Evolutionary conservation across 1,140 invertebrate genomes (phyloP).

Genomic region (Platyura marginata): DNA sequence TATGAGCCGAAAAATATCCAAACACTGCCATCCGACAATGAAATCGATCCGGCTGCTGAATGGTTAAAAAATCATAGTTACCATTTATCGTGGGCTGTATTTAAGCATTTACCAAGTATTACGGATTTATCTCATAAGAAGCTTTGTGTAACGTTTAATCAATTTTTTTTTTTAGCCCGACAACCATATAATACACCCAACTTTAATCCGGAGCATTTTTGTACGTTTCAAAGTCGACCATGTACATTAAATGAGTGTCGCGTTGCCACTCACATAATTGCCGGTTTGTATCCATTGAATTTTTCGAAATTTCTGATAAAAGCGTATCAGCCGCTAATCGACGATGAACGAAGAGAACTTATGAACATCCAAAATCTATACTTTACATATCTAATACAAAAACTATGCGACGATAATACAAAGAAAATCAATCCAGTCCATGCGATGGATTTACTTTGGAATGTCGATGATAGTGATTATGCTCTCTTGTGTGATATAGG

Average conservation of each 20-base stretch:
- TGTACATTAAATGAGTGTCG: conserved; percentile 2
- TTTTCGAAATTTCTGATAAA: conserved; percentile 3
- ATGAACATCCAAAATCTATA: conserved; percentile 1
- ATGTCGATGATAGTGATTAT: background rate
- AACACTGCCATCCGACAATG: background rate
- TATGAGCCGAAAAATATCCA: background rate
- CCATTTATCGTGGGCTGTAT: conserved; percentile 23
- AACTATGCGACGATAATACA: background rate
- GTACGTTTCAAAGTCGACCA: conserved; percentile 1
- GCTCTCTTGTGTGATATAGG: background rate
- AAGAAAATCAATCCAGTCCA: background rate
- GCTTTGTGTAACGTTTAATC: background rate
- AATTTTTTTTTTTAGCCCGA: background rate
- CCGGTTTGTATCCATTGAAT: conserved; percentile 1
- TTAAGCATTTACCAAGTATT: conserved; percentile 11
- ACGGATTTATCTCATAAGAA: background rate
- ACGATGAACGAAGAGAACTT: conserved; percentile 1
- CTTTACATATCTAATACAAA: background rate
- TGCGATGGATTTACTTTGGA: background rate
- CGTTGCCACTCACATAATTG: conserved; percentile 2
- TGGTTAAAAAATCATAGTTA: conserved; percentile 6
- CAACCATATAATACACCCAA: background rate
- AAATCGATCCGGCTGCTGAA: background rate
- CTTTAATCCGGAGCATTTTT: conserved; percentile 2
- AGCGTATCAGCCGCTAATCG: conserved; percentile 1